phyloP scores from a whole-genome alignment of 2,888 invertebrate species.

The Monopis laevigella region DNA sequence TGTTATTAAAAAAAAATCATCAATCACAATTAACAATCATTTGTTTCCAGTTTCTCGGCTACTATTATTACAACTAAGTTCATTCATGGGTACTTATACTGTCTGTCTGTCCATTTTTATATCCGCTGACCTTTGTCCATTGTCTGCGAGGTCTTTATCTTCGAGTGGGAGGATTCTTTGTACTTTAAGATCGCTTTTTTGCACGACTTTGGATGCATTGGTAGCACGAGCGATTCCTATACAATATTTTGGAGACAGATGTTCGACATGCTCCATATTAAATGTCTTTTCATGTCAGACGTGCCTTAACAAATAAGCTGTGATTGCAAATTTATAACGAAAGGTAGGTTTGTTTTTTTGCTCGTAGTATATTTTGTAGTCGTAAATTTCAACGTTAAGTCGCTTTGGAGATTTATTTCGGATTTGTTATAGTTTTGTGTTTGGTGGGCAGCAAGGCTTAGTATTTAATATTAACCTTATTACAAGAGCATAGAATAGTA shows the following conservation, averaged over 20 bases:
- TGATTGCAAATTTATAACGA: constrained; percentile 1
- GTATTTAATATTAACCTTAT: too few relatives aligned
- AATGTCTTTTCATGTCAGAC: constrained; percentile 6
- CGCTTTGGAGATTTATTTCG: too few relatives aligned
- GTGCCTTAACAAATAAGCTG: neutral
- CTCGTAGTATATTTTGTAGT: too few relatives aligned
- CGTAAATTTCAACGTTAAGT: too few relatives aligned
- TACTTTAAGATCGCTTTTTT: neutral
- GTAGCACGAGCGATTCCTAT: neutral
- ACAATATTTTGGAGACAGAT: constrained; percentile 9
- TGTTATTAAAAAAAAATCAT: too few relatives aligned
- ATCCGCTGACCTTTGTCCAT: constrained; percentile 22
- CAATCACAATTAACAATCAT: constrained; percentile 2
- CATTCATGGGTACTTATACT: too few relatives aligned
- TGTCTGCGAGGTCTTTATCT: constrained; percentile 18
- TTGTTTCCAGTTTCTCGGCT: too few relatives aligned
- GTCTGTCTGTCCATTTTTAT: neutral
- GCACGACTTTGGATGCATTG: neutral
- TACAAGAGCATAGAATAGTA: too few relatives aligned
- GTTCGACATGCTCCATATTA: constrained; percentile 12
- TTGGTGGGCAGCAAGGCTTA: too few relatives aligned
- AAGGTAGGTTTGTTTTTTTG: neutral
- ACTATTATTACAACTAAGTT: too few relatives aligned
- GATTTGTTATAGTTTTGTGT: too few relatives aligned
- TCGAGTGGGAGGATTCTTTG: constrained; percentile 19